These are phyloP conservation scores for Microcebus lehilahytsara DNA, from an alignment of 2,113 vertebrate species.

Conservation along the genomic window DNA sequence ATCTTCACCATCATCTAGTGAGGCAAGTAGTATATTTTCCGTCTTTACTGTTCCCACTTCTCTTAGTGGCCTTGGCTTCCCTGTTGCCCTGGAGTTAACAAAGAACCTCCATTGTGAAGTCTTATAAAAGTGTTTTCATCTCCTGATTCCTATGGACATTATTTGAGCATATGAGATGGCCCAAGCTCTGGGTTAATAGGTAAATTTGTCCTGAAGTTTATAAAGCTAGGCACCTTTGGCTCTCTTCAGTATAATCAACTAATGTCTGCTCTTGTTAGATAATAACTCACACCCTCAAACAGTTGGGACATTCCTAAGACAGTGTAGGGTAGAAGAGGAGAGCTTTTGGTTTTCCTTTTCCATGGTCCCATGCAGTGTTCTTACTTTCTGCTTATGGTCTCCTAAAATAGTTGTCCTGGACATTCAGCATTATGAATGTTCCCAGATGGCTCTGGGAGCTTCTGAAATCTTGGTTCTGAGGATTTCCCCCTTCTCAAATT, in stretches of 20 bases:
- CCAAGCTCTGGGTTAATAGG: neutral
- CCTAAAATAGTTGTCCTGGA: neutral
- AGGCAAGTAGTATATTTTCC: neutral
- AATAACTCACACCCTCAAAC: neutral
- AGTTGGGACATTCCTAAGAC: neutral
- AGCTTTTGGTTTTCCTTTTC: neutral
- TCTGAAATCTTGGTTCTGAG: neutral
- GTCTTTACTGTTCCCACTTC: neutral
- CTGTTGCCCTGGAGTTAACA: neutral
- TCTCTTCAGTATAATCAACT: neutral
- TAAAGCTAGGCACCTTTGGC: neutral
- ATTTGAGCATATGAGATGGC: neutral
- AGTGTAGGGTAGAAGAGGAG: neutral
- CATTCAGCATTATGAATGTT: neutral
- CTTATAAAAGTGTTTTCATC: neutral
- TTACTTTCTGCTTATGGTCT: neutral
- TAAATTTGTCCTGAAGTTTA: neutral
- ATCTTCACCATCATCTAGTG: neutral
- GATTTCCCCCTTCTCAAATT: neutral
- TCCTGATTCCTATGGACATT: neutral
- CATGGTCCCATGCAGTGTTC: neutral
- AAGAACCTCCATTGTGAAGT: neutral
- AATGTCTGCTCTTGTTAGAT: neutral
- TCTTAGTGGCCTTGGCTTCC: neutral
- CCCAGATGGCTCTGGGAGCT: neutral